A percentile compares a stretch with the other conserved stretches of the same genome.
Evolutionary conservation across 2,797 vertebrate genomes (phyloP).

Genomic region (Lacerta viridis): DNA sequence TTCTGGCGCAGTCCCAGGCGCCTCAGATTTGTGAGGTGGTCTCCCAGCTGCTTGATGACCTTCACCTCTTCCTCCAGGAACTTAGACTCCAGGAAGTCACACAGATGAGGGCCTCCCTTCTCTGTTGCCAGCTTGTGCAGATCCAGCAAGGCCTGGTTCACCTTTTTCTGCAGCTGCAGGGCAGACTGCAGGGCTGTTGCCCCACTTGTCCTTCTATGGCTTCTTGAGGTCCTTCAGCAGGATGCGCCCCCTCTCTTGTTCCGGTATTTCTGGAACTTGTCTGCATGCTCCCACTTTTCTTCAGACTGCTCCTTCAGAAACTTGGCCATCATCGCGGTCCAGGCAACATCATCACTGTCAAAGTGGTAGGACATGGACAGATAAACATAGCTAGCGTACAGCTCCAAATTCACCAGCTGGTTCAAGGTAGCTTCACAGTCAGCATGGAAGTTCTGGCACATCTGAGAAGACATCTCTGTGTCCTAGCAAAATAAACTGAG

Average conservation of each 20-base stretch:
- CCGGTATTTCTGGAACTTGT: slow-evolving; percentile 82
- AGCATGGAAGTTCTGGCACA: not conserved
- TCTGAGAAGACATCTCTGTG: not conserved
- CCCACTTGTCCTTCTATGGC: slow-evolving; percentile 75
- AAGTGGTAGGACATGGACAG: slow-evolving; percentile 78
- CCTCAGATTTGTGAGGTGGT: slow-evolving; percentile 70
- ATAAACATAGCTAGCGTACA: slow-evolving; percentile 82
- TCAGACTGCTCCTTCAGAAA: slow-evolving; percentile 85
- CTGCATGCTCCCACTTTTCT: slow-evolving; percentile 80
- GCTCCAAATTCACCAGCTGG: not conserved
- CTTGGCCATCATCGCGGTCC: slow-evolving; percentile 75
- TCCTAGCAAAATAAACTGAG: not conserved
- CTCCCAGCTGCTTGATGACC: slow-evolving; percentile 72
- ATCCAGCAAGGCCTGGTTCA: slow-evolving; percentile 76
- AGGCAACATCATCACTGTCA: slow-evolving; percentile 83
- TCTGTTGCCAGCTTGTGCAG: slow-evolving; percentile 71
- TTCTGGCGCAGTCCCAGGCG: slow-evolving; percentile 53
- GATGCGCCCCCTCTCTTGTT: slow-evolving; percentile 73
- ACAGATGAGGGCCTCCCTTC: slow-evolving; percentile 70
- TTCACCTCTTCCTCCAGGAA: slow-evolving; percentile 74
- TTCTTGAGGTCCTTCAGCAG: slow-evolving; percentile 64
- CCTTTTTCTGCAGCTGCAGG: slow-evolving; percentile 68
- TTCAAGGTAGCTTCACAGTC: not conserved
- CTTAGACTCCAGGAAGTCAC: slow-evolving; percentile 75
- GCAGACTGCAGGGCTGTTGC: slow-evolving; percentile 68